Evolutionary conservation across 1,140 invertebrate species (phyloP), one percentile per base, ranked within the genome.

Genomic region (Araneus ventricosus): DNA sequence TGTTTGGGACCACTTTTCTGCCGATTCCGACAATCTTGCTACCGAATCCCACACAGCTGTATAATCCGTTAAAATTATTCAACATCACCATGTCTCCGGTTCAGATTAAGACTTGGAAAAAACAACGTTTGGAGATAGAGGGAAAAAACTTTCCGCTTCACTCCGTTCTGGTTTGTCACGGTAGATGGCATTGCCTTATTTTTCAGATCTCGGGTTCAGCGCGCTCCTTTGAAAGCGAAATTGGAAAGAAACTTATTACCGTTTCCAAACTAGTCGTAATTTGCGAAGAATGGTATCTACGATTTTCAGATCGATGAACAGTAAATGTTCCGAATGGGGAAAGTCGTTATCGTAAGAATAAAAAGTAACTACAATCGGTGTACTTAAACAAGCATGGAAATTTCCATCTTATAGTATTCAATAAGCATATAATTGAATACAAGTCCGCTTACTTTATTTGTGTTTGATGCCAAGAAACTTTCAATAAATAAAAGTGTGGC

Each of bases 11-110:
- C 6, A 67, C 61, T 67, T 67, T 67, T 14, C 45, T 52, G 24
- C 61, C 8, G 27, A 67, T 67, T 67, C 27, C 61, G 61, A 67
- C 61, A 67, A 67, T 27, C 24, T 27, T 67, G 61, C 27, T 27
- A 27, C 24, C 24, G 61, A 67, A 1, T 27, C n/a, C 27, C 45
- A 52, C 45, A 52, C 27, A 67, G n/a, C 61, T 67, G 61, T 67
- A 27, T 67, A 67, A 67, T 67, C 61, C 61, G 61, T 67, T 67
- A 67, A 67, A 67, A 67, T 67, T 67, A 67, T 67, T 67, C 61
- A 67, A 67, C 24, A 67, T 27, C 61, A n/a, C 61, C 61, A 67
- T 67, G 61, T 67, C 61, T 67, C 61, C 61, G 61, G 61, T 67
- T 67, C 10, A 24, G 27, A 67, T 67, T 27, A 67, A 8, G 61